A percentile compares a stretch with the other conserved stretches of the same genome.
These are phyloP conservation scores for Eupsilia transversa DNA, from an alignment of 2,888 invertebrate genomes.

Conservation along the genomic window DNA sequence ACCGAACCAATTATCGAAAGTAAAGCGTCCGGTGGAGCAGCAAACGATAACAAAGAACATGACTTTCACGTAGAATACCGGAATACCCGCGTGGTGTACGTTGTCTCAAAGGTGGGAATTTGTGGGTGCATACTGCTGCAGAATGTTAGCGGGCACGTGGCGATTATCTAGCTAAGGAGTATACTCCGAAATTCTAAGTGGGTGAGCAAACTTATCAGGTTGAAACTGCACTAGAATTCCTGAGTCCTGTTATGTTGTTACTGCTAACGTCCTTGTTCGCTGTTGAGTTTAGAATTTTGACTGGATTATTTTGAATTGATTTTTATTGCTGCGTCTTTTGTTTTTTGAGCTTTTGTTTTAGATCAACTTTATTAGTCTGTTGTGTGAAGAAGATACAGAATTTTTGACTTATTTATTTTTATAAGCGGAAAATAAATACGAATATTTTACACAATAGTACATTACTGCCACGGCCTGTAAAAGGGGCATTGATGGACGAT, in stretches of 20 bases:
- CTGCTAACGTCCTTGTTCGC: conserved; percentile 10
- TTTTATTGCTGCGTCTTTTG: neutral
- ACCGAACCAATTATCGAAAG: conserved; percentile 30
- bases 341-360: too few species aligned
- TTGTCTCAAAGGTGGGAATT: conserved; percentile 67
- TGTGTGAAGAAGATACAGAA: neutral
- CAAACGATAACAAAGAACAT: conserved; percentile 42
- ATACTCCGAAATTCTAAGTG: conserved; percentile 56
- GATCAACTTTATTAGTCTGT: too few species aligned
- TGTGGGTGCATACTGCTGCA: conserved; percentile 51
- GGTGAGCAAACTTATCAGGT: conserved; percentile 54
- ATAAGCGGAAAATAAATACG: neutral
- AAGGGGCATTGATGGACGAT: too few species aligned
- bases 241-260: conserved; percentile 13
- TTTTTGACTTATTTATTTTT: neutral
- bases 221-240: conserved; percentile 41
- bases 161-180: conserved; percentile 49
- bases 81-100: conserved; percentile 39
- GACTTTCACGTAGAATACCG: conserved; percentile 40
- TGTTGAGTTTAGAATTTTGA: conserved; percentile 5
- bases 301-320: neutral
- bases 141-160: conserved; percentile 48
- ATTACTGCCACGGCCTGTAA: too few species aligned
- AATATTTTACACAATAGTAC: neutral
- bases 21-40: conserved; percentile 19